Conservation (phyloP, 2,888 invertebrate species). For the Cephonodes hylas region DNA sequence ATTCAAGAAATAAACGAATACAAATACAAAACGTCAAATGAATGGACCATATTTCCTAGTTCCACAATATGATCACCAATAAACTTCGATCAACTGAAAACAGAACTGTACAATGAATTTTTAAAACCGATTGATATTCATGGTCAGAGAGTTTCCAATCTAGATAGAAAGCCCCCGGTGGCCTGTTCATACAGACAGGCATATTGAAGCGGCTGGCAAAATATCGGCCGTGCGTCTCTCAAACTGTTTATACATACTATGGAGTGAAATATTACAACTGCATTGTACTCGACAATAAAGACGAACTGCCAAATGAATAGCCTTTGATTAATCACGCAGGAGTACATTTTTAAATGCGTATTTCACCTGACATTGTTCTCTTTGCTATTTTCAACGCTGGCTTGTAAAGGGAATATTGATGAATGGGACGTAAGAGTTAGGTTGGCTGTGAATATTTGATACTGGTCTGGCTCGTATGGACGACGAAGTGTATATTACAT, state of each 20-base stretch:
- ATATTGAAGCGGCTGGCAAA: constrained; percentile 32
- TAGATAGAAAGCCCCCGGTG: constrained; percentile 43
- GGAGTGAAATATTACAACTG: constrained; percentile 38
- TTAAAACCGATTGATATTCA: constrained; percentile 46
- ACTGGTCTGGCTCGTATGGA: background rate
- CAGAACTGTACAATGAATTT: constrained; percentile 34
- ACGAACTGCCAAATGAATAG: constrained; percentile 9
- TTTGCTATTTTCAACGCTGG: background rate
- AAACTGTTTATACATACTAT: constrained; percentile 12
- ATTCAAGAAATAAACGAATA: too few relatives aligned
- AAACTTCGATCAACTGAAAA: background rate
- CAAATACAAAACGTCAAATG: too few relatives aligned
- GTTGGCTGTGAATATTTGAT: background rate
- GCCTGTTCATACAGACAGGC: constrained; percentile 38
- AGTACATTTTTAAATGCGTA: background rate
- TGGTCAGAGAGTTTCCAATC: constrained; percentile 39
- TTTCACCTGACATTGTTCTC: background rate
- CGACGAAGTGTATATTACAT: too few relatives aligned
- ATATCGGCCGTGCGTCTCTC: background rate
- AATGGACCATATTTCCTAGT: too few relatives aligned
- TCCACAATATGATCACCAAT: too few relatives aligned
- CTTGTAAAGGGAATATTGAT: background rate
- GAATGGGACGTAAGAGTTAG: background rate
- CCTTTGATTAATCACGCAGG: background rate
- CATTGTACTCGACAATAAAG: constrained; percentile 27